Conservation (phyloP, 2,113 vertebrate species). For the Bombycilla garrulus region DNA sequence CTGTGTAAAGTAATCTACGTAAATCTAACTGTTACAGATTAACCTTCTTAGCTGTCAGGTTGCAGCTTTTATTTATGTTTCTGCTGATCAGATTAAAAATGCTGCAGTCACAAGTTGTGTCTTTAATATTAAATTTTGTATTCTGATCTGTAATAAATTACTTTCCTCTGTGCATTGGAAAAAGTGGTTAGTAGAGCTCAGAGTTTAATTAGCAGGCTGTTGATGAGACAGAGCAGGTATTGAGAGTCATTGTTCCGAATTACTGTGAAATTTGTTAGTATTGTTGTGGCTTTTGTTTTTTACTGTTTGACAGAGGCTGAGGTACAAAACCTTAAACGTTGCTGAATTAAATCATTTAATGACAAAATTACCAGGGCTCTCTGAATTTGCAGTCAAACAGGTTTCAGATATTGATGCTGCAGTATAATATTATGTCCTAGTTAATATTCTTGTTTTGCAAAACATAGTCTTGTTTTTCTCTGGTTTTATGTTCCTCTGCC, state of each 20-base stretch:
- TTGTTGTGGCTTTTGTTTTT: constrained; percentile 45
- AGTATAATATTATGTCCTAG: background rate
- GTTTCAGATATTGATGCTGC: background rate
- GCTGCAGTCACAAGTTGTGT: constrained; percentile 67
- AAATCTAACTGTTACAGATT: constrained; percentile 67
- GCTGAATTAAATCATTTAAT: constrained; percentile 52
- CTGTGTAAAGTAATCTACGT: constrained; percentile 56
- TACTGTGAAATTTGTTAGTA: constrained; percentile 56
- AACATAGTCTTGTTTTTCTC: background rate
- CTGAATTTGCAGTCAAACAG: background rate
- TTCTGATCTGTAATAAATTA: constrained; percentile 74
- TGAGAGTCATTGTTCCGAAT: constrained; percentile 66
- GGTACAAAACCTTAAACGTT: constrained; percentile 26
- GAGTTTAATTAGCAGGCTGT: constrained; percentile 77
- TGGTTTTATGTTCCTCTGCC: background rate
- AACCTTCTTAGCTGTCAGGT: constrained; percentile 63
- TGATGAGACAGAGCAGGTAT: constrained; percentile 65
- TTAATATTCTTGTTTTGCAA: background rate
- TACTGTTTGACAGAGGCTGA: background rate
- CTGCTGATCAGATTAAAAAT: constrained; percentile 72
- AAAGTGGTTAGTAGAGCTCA: constrained; percentile 73
- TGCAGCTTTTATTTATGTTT: constrained; percentile 71
- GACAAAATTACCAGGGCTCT: constrained; percentile 40
- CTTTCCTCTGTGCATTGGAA: constrained; percentile 70
- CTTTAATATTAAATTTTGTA: constrained; percentile 73